Evolutionary conservation across 1,140 invertebrate species (phyloP).

Genomic region (Lepidostoma basale): DNA sequence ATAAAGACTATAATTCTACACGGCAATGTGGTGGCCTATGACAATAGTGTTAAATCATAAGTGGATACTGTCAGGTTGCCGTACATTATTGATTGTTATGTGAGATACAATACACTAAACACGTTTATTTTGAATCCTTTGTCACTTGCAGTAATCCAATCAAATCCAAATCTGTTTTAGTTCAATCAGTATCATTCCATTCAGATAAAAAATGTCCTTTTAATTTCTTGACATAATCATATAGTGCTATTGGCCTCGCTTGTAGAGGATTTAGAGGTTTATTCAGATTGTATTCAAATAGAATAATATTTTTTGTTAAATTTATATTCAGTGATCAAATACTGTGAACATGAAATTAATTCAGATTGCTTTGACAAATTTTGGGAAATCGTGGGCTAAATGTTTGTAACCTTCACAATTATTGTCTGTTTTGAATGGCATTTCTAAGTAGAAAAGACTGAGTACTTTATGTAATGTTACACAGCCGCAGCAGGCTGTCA

Average conservation of each 20-base stretch:
- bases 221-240: no score
- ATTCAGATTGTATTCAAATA: no score
- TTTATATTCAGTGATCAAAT: no score
- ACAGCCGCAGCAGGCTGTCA: background rate
- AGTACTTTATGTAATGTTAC: constrained; percentile 24
- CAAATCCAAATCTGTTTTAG: background rate
- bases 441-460: constrained; percentile 23
- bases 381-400: constrained; percentile 1
- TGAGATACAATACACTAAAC: constrained; percentile 11
- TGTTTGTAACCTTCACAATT: constrained; percentile 4
- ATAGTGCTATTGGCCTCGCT: constrained; percentile 4
- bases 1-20: constrained; percentile 31
- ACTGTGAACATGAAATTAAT: background rate
- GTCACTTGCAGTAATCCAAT: background rate
- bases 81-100: constrained; percentile 18
- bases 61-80: constrained; percentile 20
- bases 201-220: background rate
- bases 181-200: background rate
- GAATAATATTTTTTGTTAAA: no score
- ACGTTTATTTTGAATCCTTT: background rate
- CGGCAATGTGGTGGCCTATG: constrained; percentile 19
- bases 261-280: background rate
- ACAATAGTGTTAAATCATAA: constrained; percentile 25
- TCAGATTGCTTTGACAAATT: constrained; percentile 5
- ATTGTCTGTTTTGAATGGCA: constrained; percentile 18